Conservation (phyloP, 2,888 invertebrate genomes). For the Mycalesis mineus region DNA sequence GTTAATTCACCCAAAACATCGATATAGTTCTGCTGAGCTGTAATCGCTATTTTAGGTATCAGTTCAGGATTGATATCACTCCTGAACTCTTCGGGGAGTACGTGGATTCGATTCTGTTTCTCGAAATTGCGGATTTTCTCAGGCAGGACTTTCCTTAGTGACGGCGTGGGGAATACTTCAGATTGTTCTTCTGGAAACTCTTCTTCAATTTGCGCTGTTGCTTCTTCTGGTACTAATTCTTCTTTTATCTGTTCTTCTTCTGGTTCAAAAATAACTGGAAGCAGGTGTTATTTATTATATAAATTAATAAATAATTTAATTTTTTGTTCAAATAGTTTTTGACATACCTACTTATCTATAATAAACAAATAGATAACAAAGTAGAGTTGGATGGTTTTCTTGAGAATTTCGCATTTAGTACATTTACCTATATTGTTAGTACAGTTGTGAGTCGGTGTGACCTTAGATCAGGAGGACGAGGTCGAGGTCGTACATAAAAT, state of each 20-base stretch:
- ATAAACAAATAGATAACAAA: no score
- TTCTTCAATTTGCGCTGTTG: constrained; percentile 25
- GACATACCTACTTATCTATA: no score
- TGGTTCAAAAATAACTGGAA: constrained; percentile 23
- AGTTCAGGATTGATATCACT: constrained; percentile 47
- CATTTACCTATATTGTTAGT: no score
- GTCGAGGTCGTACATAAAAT: no score
- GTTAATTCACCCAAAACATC: constrained; percentile 58
- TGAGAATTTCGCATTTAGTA: no score
- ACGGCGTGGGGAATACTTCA: constrained; percentile 56
- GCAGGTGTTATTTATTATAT: no score
- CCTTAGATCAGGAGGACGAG: no score
- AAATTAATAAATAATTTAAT: no score
- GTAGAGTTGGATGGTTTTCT: no score
- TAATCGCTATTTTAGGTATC: constrained; percentile 56
- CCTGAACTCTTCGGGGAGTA: constrained; percentile 54
- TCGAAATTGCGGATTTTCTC: constrained; percentile 50
- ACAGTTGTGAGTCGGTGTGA: no score
- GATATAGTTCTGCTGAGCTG: constrained; percentile 56
- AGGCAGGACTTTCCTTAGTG: constrained; percentile 51
- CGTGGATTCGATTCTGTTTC: constrained; percentile 54
- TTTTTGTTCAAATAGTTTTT: no score
- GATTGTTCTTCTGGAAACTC: constrained; percentile 38
- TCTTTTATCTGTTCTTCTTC: constrained; percentile 36
- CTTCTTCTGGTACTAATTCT: constrained; percentile 35